A percentile compares a stretch with the other conserved stretches of the same genome.
Conservation (phyloP, 2,113 vertebrate species). For the Bufo gargarizans region DNA sequence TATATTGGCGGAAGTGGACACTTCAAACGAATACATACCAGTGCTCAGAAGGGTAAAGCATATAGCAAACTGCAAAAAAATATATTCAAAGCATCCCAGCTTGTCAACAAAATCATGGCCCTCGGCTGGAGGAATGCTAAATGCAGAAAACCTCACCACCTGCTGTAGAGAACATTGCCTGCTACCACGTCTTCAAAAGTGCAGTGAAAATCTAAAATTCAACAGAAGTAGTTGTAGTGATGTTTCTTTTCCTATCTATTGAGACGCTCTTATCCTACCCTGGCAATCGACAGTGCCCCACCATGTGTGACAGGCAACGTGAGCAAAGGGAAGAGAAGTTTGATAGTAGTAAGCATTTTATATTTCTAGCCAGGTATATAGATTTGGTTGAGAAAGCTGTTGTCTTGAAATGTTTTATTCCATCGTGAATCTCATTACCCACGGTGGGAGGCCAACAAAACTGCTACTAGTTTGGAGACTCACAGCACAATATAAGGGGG, state of each 20-base stretch:
- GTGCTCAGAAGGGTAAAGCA: not conserved
- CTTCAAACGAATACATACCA: not conserved
- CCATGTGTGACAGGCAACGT: not conserved
- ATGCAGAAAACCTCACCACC: not conserved
- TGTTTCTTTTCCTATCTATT: no score
- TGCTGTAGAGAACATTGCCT: not conserved
- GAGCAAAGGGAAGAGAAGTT: not conserved
- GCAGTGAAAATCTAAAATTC: not conserved
- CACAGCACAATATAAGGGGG: not conserved
- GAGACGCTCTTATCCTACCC: no score
- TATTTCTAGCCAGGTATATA: not conserved
- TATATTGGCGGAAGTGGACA: not conserved
- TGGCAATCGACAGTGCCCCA: no score
- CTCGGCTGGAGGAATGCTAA: not conserved
- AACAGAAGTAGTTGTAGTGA: no score
- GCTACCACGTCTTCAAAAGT: not conserved
- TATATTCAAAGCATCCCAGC: not conserved
- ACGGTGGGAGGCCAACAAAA: not conserved
- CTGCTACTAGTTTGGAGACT: not conserved
- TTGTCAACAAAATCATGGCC: not conserved
- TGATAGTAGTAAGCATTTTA: not conserved
- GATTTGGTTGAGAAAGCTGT: not conserved
- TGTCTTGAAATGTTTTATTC: not conserved
- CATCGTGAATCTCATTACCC: not conserved
- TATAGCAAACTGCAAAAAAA: not conserved